These are phyloP conservation scores for Penelope pileata DNA, from an alignment of 2,113 vertebrate genomes.

Conservation along the genomic window DNA sequence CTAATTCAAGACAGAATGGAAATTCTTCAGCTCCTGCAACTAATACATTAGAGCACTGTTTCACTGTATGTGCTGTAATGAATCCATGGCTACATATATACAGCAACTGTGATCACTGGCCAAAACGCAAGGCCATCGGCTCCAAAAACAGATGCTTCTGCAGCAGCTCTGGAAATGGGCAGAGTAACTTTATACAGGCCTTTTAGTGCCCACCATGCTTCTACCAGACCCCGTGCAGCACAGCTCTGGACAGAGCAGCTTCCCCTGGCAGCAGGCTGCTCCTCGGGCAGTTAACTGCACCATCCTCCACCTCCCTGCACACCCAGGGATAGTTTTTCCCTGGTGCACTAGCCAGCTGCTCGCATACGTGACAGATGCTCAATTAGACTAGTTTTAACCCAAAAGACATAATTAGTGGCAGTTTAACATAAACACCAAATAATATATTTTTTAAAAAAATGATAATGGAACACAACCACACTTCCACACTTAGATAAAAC, in stretches of 20 bases:
- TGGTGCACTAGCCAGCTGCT: constrained; percentile 30
- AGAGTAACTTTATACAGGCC: neutral
- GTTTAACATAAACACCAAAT: constrained; percentile 18
- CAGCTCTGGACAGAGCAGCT: neutral
- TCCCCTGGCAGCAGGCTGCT: neutral
- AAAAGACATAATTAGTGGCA: constrained; percentile 24
- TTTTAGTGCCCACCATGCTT: neutral
- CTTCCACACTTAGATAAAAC: neutral
- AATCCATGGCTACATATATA: neutral
- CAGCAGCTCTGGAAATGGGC: neutral
- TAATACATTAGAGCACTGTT: neutral
- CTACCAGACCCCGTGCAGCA: neutral
- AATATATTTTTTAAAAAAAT: neutral
- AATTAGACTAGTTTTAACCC: constrained; percentile 32
- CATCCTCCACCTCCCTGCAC: neutral
- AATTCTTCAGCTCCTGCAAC: neutral
- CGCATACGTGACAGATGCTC: constrained; percentile 28
- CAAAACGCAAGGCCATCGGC: neutral
- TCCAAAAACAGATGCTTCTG: neutral
- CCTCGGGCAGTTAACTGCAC: neutral
- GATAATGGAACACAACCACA: neutral
- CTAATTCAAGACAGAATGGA: neutral
- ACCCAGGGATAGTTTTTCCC: neutral
- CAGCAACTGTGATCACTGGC: neutral
- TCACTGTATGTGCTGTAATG: neutral